Percentiles rank a stretch among this genome's conserved stretches.
Conservation (phyloP, 2,797 vertebrate genomes). For the Gobionotothen gibberifrons region DNA sequence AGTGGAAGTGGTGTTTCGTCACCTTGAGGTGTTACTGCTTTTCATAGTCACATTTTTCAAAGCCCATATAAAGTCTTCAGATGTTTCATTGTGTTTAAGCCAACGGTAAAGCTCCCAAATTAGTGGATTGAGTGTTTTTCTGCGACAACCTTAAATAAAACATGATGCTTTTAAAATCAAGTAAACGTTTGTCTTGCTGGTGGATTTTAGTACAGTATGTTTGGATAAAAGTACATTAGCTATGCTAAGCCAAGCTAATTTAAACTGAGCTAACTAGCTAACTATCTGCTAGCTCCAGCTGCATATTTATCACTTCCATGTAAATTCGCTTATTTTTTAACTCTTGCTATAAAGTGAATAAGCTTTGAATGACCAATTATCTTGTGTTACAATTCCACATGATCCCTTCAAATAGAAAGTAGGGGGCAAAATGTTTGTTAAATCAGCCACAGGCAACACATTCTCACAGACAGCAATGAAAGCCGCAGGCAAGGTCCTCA, state of each 20-base stretch:
- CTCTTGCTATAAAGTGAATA: neutral
- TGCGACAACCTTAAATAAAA: too few relatives aligned
- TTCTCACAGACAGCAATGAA: neutral
- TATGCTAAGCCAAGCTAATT: too few relatives aligned
- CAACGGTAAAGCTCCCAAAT: neutral
- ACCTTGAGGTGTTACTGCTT: neutral
- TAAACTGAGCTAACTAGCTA: too few relatives aligned
- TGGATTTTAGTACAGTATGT: too few relatives aligned
- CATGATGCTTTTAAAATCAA: too few relatives aligned
- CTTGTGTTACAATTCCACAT: neutral
- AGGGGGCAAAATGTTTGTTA: neutral
- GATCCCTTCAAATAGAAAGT: neutral
- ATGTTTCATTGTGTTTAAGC: neutral
- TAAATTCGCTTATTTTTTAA: neutral
- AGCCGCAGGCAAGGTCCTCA: neutral
- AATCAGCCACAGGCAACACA: neutral
- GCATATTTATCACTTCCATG: too few relatives aligned
- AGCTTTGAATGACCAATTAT: neutral
- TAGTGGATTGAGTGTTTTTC: neutral
- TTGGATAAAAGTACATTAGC: too few relatives aligned
- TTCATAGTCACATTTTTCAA: too few relatives aligned
- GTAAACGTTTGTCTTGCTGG: too few relatives aligned
- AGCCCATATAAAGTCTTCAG: too few relatives aligned
- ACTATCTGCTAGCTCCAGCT: too few relatives aligned
- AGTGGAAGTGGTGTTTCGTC: neutral